Evolutionary conservation across 2,113 vertebrate species (phyloP).

Genomic region (Dascyllus trimaculatus): DNA sequence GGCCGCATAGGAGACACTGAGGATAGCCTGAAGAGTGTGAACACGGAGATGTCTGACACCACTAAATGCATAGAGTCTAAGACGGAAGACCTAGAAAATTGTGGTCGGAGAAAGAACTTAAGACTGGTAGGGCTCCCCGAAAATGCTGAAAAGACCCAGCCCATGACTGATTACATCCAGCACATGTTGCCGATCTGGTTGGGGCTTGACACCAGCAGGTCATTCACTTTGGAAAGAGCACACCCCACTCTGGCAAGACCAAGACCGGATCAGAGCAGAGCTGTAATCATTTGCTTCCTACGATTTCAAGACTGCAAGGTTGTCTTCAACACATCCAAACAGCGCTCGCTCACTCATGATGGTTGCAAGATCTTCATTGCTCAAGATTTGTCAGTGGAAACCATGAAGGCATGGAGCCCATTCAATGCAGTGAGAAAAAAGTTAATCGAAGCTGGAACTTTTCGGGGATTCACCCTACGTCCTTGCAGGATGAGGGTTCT

Average conservation of each 20-base stretch:
- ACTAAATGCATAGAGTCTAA: neutral
- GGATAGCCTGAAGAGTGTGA: neutral
- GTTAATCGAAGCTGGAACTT: neutral
- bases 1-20: neutral
- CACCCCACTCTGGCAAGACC: conserved; percentile 18
- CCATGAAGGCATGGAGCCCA: neutral
- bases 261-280: conserved; percentile 9
- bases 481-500: neutral
- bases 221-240: neutral
- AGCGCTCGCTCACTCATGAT: neutral
- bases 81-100: neutral
- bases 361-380: conserved; percentile 27
- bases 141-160: too few species aligned
- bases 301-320: conserved; percentile 9
- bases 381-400: conserved; percentile 12
- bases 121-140: too few species aligned
- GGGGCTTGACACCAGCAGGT: too few species aligned
- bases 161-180: too few species aligned
- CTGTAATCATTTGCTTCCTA: neutral
- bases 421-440: conserved; percentile 1
- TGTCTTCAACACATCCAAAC: conserved; percentile 13
- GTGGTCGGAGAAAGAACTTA: neutral
- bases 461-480: neutral
- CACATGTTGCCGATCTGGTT: too few species aligned
- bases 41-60: neutral